Evolutionary conservation across 2,888 invertebrate genomes (phyloP).

Genomic region (Aplocera efformata): DNA sequence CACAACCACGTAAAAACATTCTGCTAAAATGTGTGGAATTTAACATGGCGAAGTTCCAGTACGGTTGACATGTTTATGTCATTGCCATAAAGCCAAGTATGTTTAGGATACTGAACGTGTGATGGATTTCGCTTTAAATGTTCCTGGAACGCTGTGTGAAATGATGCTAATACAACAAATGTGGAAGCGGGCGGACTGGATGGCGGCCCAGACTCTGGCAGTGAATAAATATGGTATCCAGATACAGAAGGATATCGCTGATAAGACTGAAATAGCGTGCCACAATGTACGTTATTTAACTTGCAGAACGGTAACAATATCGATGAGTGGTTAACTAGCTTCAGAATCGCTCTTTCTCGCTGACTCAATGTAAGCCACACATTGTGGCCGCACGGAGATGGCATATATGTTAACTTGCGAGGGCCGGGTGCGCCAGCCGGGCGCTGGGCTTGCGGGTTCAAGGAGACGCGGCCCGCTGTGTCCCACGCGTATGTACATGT

Average conservation of each 20-base stretch:
- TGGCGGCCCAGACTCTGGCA: slow-evolving; percentile 8
- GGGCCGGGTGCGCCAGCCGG: no score
- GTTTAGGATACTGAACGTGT: slow-evolving; percentile 7
- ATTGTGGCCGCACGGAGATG: no score
- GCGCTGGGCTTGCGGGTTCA: slow-evolving; percentile 31
- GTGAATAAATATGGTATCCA: no score
- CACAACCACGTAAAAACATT: slow-evolving; percentile 7
- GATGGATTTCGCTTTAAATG: slow-evolving; percentile 8
- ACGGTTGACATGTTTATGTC: slow-evolving; percentile 23
- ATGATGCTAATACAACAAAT: slow-evolving; percentile 37
- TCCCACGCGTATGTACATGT: slow-evolving; percentile 18
- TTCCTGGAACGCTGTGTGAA: slow-evolving; percentile 29
- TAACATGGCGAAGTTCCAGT: background rate
- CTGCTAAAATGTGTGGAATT: slow-evolving; percentile 16
- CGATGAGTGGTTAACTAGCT: no score
- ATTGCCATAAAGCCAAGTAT: slow-evolving; percentile 8
- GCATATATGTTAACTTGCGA: no score
- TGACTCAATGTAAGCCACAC: no score
- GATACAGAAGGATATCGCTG: no score
- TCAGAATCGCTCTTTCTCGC: no score
- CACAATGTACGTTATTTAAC: no score
- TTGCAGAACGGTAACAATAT: no score
- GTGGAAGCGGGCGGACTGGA: slow-evolving; percentile 8
- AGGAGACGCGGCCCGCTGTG: slow-evolving; percentile 28
- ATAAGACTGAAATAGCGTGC: no score